Evolutionary conservation across 2,113 vertebrate species (phyloP), one percentile per base, ranked within the genome.

Genomic region (Hepsetus odoe): DNA sequence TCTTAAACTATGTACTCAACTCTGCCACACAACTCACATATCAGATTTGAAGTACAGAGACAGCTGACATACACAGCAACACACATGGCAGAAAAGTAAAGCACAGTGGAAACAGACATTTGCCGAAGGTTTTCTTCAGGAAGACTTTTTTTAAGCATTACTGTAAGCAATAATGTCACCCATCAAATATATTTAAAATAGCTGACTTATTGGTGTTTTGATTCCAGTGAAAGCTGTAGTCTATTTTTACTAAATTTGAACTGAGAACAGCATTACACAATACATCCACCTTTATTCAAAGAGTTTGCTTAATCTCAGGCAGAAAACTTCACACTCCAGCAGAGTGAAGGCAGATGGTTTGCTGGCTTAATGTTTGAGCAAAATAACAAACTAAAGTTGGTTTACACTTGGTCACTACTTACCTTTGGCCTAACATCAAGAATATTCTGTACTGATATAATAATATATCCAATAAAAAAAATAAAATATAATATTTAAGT

Each of bases 321-420:
- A 33, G 0, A 64, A 10, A 1, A 64, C 38, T 38, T 38, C 3
- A 22, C 20, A 65, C 9, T n/a, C 16, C 12, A 38, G 11, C 61
- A 38, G 61, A 38, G 38, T 1, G 22, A 5, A 18, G n/a, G 2
- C n/a, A 22, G 51, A 26, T 38, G 3, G 35, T 38, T 38, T 20
- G 35, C 14, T 14, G 16, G 55, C n/a, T 70, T 71, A 71, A 71
- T 78, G 10, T 71, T 70, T 78, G 16, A 71, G 30, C 22, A 28
- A 51, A 59, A 51, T 5, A 16, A 10, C 26, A 35, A 18, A 35
- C 20, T 5, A 40, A 51, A 16, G n/a, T 35, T 30, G 0, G 16
- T 28, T 62, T 65, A 12, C 13, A 78, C 26, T 7, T 10, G 42
- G 16, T 62, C 22, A 35, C 46, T 28, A 32, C 26, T 61, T 32